These are phyloP conservation scores for Leucosticte australis DNA, from an alignment of 2,113 vertebrate species.

Conservation along the genomic window DNA sequence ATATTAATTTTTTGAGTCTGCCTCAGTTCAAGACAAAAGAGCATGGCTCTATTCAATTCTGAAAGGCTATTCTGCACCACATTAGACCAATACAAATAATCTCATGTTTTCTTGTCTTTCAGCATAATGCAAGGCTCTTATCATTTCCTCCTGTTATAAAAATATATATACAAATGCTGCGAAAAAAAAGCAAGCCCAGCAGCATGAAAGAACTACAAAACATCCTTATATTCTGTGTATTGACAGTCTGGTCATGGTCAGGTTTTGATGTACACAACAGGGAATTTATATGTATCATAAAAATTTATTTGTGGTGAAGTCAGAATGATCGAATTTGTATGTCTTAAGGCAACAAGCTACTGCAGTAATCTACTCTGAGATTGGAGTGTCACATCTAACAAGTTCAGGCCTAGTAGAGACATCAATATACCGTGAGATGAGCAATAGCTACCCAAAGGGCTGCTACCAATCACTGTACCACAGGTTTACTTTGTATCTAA, in stretches of 20 bases:
- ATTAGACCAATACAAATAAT: background rate
- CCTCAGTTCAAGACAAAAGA: background rate
- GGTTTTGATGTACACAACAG: background rate
- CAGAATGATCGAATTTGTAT: background rate
- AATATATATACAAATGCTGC: background rate
- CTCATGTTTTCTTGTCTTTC: background rate
- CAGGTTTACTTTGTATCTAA: background rate
- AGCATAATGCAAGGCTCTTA: background rate
- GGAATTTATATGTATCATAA: background rate
- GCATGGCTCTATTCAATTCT: background rate
- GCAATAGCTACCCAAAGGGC: background rate
- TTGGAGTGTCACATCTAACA: background rate
- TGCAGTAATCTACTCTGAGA: background rate
- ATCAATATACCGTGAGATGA: background rate
- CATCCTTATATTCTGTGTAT: background rate
- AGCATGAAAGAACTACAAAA: background rate
- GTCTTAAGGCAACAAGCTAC: background rate
- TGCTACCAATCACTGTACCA: background rate
- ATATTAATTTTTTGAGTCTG: background rate
- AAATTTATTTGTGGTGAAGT: background rate
- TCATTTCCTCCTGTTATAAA: background rate
- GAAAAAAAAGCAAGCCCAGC: background rate
- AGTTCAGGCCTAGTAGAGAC: background rate
- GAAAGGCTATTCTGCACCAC: background rate
- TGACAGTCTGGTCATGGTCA: background rate